Evolutionary conservation across 2,113 vertebrate species (phyloP).

Genomic region (Rhinoptilus africanus): DNA sequence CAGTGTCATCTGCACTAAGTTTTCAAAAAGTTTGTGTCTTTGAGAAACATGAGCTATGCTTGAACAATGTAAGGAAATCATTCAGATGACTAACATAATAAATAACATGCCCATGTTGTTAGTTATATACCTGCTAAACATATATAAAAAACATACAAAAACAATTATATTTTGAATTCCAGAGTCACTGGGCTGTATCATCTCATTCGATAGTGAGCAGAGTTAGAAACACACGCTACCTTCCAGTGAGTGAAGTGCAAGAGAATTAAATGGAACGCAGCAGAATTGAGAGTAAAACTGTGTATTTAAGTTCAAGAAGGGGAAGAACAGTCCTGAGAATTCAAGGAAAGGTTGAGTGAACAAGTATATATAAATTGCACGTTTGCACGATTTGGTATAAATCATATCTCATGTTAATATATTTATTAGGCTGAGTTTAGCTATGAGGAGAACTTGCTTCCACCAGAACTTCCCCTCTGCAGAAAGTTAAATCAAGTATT

Average conservation of each 20-base stretch:
- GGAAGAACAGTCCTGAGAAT: background rate
- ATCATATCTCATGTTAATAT: background rate
- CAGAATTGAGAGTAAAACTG: background rate
- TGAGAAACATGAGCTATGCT: background rate
- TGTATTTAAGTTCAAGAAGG: background rate
- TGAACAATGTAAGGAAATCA: background rate
- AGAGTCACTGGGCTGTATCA: background rate
- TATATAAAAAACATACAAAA: background rate
- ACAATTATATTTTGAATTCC: background rate
- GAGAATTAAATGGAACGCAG: background rate
- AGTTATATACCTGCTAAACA: background rate
- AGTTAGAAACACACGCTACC: background rate
- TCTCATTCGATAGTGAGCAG: background rate
- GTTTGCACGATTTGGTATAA: background rate
- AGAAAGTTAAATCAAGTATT: background rate
- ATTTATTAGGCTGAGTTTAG: background rate
- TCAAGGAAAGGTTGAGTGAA: background rate
- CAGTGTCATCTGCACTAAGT: background rate
- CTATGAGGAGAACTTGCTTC: background rate
- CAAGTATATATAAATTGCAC: background rate
- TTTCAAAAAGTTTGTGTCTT: background rate
- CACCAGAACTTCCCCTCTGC: background rate
- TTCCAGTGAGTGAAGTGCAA: background rate
- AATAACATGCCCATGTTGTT: background rate
- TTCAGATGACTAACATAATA: background rate